Conservation (phyloP, 2,888 invertebrate species). For the Pristionchus maxplancki region DNA sequence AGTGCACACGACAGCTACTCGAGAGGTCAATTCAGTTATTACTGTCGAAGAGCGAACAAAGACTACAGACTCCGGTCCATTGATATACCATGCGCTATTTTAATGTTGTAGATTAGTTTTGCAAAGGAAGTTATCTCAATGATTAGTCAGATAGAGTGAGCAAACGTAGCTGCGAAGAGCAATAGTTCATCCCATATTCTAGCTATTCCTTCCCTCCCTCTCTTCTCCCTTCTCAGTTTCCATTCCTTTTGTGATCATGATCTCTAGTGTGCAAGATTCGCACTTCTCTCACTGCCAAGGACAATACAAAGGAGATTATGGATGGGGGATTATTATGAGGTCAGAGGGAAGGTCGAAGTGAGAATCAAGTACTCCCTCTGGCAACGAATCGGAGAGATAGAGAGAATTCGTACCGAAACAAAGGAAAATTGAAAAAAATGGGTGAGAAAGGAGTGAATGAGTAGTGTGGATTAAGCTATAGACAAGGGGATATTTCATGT, state of each 20-base stretch:
- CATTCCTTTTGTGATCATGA: constrained; percentile 45
- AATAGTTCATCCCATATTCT: neutral
- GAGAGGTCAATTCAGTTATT: no score
- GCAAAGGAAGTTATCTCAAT: neutral
- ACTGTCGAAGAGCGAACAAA: no score
- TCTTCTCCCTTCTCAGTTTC: neutral
- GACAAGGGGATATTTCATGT: neutral
- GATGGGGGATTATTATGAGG: constrained; percentile 32
- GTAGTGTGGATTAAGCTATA: constrained; percentile 5
- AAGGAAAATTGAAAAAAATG: neutral
- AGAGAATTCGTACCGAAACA: neutral
- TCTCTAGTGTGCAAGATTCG: constrained; percentile 10
- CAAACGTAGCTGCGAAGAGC: neutral
- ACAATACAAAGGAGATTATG: constrained; percentile 32
- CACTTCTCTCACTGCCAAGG: neutral
- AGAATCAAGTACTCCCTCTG: neutral
- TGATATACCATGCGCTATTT: neutral
- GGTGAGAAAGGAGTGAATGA: neutral
- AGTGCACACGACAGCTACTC: no score
- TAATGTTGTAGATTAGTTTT: neutral
- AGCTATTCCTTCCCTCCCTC: neutral
- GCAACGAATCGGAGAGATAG: neutral
- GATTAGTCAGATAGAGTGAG: neutral
- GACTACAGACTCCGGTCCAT: no score
- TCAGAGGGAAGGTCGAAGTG: neutral